phyloP scores from a whole-genome alignment of 2,888 invertebrate species.

The Diarsia dahlii region DNA sequence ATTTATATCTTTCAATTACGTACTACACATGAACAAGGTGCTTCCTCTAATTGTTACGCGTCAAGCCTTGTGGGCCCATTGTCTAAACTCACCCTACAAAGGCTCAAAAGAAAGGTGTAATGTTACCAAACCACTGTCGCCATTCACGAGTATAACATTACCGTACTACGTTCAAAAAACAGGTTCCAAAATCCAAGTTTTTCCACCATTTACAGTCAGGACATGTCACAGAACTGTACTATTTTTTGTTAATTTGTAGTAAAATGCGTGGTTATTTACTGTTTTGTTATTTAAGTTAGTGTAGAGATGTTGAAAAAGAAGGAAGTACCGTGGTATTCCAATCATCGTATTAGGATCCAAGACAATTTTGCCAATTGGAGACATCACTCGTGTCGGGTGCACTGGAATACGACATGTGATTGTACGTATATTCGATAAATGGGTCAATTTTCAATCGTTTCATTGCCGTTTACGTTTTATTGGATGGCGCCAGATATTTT shows the following conservation, averaged over 20 bases:
- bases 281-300: slow-evolving; percentile 67
- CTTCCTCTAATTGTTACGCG: slow-evolving; percentile 69
- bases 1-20: slow-evolving; percentile 72
- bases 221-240: slow-evolving; percentile 67
- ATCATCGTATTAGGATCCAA: slow-evolving; percentile 83
- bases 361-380: slow-evolving; percentile 84
- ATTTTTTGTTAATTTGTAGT: slow-evolving; percentile 56
- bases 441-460: slow-evolving; percentile 54
- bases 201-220: slow-evolving; percentile 76
- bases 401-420: slow-evolving; percentile 86
- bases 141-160: slow-evolving; percentile 63
- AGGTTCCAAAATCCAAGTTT: slow-evolving; percentile 75
- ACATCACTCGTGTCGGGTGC: slow-evolving; percentile 81
- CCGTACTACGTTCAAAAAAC: slow-evolving; percentile 70
- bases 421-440: slow-evolving; percentile 78
- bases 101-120: slow-evolving; percentile 74
- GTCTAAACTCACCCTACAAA: slow-evolving; percentile 72
- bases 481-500: slow-evolving; percentile 38
- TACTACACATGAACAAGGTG: slow-evolving; percentile 63
- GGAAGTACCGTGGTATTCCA: slow-evolving; percentile 86
- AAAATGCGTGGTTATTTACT: slow-evolving; percentile 67
- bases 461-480: slow-evolving; percentile 29
- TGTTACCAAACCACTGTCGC: slow-evolving; percentile 71
- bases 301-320: slow-evolving; percentile 87
- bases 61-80: slow-evolving; percentile 71